phyloP scores from a whole-genome alignment of 2,888 invertebrate genomes.

The Meganola albula region DNA sequence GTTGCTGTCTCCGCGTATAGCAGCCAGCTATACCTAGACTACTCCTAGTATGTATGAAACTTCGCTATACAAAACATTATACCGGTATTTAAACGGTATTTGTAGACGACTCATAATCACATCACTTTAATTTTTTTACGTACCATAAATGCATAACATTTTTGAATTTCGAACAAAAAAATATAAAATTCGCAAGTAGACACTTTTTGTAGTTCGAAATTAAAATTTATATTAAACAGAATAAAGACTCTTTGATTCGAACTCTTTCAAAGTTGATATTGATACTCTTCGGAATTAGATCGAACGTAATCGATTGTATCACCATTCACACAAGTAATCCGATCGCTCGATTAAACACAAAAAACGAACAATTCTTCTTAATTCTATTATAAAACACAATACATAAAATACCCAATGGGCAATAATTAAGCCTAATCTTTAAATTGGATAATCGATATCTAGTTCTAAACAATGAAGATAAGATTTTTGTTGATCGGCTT shows the following conservation, averaged over 20 bases:
- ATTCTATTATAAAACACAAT: constrained; percentile 21
- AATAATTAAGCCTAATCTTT: constrained; percentile 22
- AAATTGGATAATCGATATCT: constrained; percentile 26
- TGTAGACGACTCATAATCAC: no score
- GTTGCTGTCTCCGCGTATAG: constrained; percentile 47
- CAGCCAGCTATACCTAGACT: no score
- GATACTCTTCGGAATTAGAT: constrained; percentile 12
- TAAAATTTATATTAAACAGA: constrained; percentile 7
- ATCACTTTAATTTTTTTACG: no score
- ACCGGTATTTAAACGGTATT: no score
- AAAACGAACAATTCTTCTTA: constrained; percentile 21
- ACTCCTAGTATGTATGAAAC: no score
- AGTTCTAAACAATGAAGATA: constrained; percentile 17
- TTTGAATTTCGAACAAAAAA: no score
- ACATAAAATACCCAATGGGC: constrained; percentile 19
- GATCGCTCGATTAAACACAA: constrained; percentile 23
- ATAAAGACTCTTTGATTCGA: neutral
- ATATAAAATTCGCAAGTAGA: no score
- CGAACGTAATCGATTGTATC: constrained; percentile 15
- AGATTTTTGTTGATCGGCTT: constrained; percentile 24
- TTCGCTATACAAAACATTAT: no score
- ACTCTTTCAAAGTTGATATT: neutral
- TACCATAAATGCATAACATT: no score
- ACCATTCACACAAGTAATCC: constrained; percentile 14
- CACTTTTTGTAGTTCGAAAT: no score